Percentiles rank a stretch among this genome's conserved stretches.
phyloP scores from a whole-genome alignment of 2,113 vertebrate species.

The Hassar affinis region DNA sequence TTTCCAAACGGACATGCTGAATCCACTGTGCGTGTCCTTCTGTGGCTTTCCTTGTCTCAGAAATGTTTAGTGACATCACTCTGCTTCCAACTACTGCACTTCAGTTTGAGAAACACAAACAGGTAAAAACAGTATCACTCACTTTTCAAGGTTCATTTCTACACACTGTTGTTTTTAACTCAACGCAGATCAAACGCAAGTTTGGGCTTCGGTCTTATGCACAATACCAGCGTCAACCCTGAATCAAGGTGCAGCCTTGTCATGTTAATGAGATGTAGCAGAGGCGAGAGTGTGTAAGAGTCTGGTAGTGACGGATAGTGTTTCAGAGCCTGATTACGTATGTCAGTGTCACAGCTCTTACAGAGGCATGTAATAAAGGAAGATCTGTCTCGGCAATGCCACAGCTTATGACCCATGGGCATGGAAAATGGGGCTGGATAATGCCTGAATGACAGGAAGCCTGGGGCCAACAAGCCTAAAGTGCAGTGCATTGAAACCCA shows the following conservation, averaged over 20 bases:
- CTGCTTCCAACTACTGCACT: background rate
- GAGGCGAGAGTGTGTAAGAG: background rate
- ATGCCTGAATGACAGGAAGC: constrained; percentile 5
- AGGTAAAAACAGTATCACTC: background rate
- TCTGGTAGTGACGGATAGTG: constrained; percentile 19
- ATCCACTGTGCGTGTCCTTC: no score
- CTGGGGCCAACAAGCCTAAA: constrained; percentile 13
- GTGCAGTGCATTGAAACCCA: background rate
- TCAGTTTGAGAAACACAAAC: background rate
- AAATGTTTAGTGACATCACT: background rate
- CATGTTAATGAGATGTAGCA: constrained; percentile 21
- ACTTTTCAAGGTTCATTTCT: background rate
- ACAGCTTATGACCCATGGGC: constrained; percentile 6
- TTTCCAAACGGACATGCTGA: background rate
- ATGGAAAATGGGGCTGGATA: background rate
- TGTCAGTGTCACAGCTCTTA: constrained; percentile 24
- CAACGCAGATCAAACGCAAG: background rate
- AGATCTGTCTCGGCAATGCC: constrained; percentile 5
- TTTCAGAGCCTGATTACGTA: constrained; percentile 8
- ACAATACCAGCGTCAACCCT: background rate
- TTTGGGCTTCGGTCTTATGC: background rate
- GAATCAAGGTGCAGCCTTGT: background rate
- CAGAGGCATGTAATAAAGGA: constrained; percentile 9
- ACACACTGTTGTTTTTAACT: background rate
- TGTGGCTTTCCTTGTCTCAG: background rate